These are phyloP conservation scores for Mimumesa dahlbomi DNA, from an alignment of 2,888 invertebrate genomes.

Conservation along the genomic window DNA sequence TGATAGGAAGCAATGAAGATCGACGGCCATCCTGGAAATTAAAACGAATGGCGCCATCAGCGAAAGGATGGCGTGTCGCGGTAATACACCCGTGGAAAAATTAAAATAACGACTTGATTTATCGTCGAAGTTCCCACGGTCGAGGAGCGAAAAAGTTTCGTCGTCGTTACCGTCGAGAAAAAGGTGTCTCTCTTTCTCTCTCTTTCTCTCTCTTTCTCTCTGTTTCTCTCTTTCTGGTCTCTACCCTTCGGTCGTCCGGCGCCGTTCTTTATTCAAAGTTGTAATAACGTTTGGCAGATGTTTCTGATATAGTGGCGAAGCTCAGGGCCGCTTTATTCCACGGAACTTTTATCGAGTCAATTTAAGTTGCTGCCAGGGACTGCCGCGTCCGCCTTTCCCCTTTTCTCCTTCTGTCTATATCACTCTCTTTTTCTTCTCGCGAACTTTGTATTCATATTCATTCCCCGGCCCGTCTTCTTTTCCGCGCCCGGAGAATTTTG, in stretches of 20 bases:
- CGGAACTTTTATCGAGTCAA: constrained; percentile 80
- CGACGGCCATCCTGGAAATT: constrained; percentile 22
- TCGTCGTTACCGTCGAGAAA: constrained; percentile 44
- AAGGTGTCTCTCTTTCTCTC: constrained; percentile 39
- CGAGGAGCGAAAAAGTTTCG: constrained; percentile 58
- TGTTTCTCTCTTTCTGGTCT: constrained; percentile 19
- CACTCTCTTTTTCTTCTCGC: constrained; percentile 7
- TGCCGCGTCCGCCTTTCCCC: constrained; percentile 30
- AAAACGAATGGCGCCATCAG: constrained; percentile 28
- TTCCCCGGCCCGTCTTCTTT: constrained; percentile 33
- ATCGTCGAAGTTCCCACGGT: constrained; percentile 66
- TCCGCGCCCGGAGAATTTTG: not conserved
- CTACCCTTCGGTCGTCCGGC: constrained; percentile 53
- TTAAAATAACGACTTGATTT: constrained; percentile 71
- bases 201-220: constrained; percentile 38
- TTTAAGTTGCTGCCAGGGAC: constrained; percentile 78
- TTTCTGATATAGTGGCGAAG: constrained; percentile 76
- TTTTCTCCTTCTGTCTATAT: constrained; percentile 53
- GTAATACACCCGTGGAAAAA: constrained; percentile 56
- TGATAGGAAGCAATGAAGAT: not conserved
- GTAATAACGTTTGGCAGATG: constrained; percentile 81
- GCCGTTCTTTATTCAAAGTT: constrained; percentile 80
- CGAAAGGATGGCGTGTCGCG: constrained; percentile 24
- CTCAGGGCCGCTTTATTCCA: constrained; percentile 76
- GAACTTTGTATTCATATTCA: constrained; percentile 60